Evolutionary conservation across 2,797 vertebrate genomes (phyloP).

Genomic region (Alca torda): DNA sequence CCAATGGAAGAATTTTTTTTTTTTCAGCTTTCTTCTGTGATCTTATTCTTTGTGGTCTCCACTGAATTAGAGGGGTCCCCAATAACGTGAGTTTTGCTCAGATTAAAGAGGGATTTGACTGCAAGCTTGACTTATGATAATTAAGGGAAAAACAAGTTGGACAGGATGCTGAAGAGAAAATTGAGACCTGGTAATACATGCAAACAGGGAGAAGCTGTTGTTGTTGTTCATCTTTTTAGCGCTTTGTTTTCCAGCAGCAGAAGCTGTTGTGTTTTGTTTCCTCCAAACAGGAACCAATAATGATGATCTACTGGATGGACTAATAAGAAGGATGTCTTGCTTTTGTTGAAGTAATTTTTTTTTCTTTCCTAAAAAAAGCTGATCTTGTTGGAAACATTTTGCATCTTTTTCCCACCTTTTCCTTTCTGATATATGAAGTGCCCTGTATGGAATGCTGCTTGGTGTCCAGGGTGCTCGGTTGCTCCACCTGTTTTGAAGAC

Average conservation of each 20-base stretch:
- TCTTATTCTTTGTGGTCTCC: not conserved
- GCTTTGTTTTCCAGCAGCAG: conserved; percentile 16
- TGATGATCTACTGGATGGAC: not conserved
- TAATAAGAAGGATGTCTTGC: not conserved
- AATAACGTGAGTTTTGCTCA: not conserved
- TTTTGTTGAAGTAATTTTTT: not conserved
- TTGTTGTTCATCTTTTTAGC: not conserved
- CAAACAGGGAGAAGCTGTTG: conserved; percentile 18
- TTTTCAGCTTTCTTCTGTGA: not conserved
- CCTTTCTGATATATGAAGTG: not conserved
- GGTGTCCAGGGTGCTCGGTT: not conserved
- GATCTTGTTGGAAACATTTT: not conserved
- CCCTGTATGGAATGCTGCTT: not conserved
- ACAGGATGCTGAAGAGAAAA: conserved; percentile 37
- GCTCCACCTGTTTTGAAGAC: not conserved
- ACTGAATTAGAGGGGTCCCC: not conserved
- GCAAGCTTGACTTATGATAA: conserved; percentile 18
- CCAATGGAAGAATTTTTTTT: not conserved
- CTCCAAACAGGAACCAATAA: not conserved
- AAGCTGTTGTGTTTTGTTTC: not conserved
- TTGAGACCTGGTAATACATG: not conserved
- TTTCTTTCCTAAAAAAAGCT: not conserved
- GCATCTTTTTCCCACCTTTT: not conserved
- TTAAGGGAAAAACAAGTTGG: conserved; percentile 55
- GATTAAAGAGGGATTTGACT: not conserved